These are phyloP conservation scores for Microtus ochrogaster DNA, from an alignment of 2,113 vertebrate genomes.

Conservation along the genomic window DNA sequence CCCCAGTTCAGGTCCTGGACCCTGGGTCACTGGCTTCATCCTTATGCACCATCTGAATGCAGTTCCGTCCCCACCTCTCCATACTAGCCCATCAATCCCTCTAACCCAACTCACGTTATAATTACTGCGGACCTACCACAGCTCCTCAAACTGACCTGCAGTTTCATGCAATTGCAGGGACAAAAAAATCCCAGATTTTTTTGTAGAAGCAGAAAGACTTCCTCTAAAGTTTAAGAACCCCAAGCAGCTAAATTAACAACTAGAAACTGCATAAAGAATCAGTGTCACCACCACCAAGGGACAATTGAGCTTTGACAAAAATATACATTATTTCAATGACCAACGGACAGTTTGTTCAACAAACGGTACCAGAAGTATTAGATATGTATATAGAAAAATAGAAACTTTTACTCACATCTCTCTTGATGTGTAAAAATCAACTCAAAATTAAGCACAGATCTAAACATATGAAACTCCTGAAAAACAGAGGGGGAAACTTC, in stretches of 20 bases:
- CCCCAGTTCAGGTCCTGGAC: not conserved
- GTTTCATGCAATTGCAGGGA: not conserved
- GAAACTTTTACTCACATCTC: not conserved
- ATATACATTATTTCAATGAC: not conserved
- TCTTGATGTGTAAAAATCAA: not conserved
- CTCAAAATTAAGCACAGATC: not conserved
- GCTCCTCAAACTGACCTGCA: not conserved
- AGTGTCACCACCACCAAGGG: not conserved
- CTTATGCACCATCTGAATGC: not conserved
- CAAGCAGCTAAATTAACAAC: not conserved
- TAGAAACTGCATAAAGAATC: not conserved
- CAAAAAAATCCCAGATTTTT: not conserved
- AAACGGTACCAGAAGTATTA: not conserved
- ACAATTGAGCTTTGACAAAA: conserved; percentile 19
- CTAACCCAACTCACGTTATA: not conserved
- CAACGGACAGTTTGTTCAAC: not conserved
- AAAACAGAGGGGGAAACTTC: not conserved
- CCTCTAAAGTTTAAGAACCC: conserved; percentile 32
- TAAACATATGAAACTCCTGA: conserved; percentile 10
- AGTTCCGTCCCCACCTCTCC: not conserved
- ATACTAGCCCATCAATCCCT: not conserved
- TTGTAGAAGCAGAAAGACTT: not conserved
- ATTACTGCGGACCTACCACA: not conserved
- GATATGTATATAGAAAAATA: not conserved
- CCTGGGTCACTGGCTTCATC: not conserved